Evolutionary conservation across 2,888 invertebrate genomes (phyloP), one percentile per base, ranked within the genome.

Genomic region (Leucophora obtusa): DNA sequence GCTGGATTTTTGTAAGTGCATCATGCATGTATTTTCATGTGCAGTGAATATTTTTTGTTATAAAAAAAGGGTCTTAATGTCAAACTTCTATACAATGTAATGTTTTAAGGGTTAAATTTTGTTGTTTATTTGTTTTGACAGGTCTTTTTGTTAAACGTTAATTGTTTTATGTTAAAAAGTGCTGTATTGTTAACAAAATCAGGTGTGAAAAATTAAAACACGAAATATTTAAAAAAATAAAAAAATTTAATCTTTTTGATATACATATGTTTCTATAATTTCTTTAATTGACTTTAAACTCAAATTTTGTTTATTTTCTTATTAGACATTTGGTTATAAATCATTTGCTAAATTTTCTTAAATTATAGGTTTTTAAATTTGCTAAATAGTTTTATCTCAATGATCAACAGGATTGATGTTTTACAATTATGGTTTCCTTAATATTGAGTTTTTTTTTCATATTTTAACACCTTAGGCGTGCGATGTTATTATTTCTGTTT

Each of bases 401-500:
- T 71, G 53, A 78, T 74, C 59, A 35, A 24, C 17, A 24, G 15
- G 43, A 21, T 17, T 47, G 4, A 43, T 68, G 47, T 38, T 50
- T 28, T 21, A 66, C 28, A 74, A 58, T 70, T 35, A 54, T 65
- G 53, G 65, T 75, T 59, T 47, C 60, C 15, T 43, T 60, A 65
- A 47, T 24, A 43, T 43, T 68, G 38, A 51, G 59, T 56, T 71
- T 51, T 35, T 38, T 59, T 51, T 66, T 62, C 59, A 62, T 63
- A 11, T 85, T 86, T 85, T 87, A 86, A 87, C 88, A 87, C 88
- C 87, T 86, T 53, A 84, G 88, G 87, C 86, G 84, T 77, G 85
- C 83, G 24, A 77, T 73, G 65, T 70, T 75, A 51, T 62, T 71
- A 63, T 73, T 69, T 75, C 60, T 60, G 33, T 72, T 79, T 70